These are phyloP conservation scores for Eulemur rubriventer DNA, from an alignment of 2,797 vertebrate species.

Conservation along the genomic window DNA sequence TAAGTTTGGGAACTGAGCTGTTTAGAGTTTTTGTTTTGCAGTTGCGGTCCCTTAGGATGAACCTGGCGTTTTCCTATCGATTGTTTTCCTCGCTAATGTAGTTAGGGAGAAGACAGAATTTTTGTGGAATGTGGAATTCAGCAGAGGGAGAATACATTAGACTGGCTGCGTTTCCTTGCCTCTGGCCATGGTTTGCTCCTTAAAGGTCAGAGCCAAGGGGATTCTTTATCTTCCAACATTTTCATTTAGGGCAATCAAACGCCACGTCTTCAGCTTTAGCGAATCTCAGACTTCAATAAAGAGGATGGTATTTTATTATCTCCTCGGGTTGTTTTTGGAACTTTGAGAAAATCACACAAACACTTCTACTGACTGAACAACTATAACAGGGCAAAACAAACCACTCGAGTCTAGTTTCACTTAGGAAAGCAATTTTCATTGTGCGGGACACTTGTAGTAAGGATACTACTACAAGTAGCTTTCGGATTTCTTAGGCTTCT, in stretches of 20 bases:
- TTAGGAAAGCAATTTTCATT: slow-evolving; percentile 68
- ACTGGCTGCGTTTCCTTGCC: slow-evolving; percentile 36
- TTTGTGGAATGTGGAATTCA: slow-evolving; percentile 58
- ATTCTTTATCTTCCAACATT: slow-evolving; percentile 74
- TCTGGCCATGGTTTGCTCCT: slow-evolving; percentile 62
- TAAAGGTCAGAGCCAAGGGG: slow-evolving; percentile 72
- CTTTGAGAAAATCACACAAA: slow-evolving; percentile 59
- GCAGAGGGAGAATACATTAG: slow-evolving; percentile 57
- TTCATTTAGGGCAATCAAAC: slow-evolving; percentile 78
- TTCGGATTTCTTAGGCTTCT: slow-evolving; percentile 44
- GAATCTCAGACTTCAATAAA: slow-evolving; percentile 74
- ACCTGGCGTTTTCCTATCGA: slow-evolving; percentile 28
- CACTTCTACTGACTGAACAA: slow-evolving; percentile 49
- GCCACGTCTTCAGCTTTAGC: slow-evolving; percentile 68
- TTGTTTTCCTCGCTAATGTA: slow-evolving; percentile 60
- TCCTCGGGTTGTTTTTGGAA: slow-evolving; percentile 71
- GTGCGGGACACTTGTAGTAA: slow-evolving; percentile 60
- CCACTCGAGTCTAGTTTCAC: slow-evolving; percentile 62
- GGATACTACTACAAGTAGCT: slow-evolving; percentile 29
- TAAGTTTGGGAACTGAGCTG: background rate
- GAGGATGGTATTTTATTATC: slow-evolving; percentile 77
- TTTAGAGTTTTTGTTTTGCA: slow-evolving; percentile 52
- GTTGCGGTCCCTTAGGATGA: slow-evolving; percentile 35
- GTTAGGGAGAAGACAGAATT: slow-evolving; percentile 53
- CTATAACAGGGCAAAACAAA: slow-evolving; percentile 49